A percentile compares a stretch with the other conserved stretches of the same genome.
These are phyloP conservation scores for Hemibagrus guttatus DNA, from an alignment of 2,797 vertebrate genomes.

Conservation along the genomic window DNA sequence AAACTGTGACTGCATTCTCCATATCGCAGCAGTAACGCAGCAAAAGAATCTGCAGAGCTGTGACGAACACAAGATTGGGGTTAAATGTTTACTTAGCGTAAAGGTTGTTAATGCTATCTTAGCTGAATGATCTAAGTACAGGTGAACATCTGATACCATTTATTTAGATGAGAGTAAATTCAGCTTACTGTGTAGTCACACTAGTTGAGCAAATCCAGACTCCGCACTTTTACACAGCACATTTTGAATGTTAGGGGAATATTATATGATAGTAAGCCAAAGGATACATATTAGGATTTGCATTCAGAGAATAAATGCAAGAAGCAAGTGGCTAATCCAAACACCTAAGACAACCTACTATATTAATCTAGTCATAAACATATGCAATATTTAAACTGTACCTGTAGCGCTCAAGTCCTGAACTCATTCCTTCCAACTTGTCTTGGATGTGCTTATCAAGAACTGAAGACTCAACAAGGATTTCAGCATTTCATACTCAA, in stretches of 20 bases:
- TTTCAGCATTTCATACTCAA: background rate
- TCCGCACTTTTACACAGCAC: background rate
- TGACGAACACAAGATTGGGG: constrained; percentile 22
- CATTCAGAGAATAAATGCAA: background rate
- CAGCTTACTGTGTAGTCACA: background rate
- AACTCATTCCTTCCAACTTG: background rate
- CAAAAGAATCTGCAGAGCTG: constrained; percentile 31
- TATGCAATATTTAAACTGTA: background rate
- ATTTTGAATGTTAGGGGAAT: background rate
- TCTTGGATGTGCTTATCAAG: background rate
- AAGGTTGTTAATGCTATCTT: constrained; percentile 13
- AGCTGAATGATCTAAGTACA: constrained; percentile 13
- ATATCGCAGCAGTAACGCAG: constrained; percentile 47
- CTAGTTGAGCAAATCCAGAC: background rate
- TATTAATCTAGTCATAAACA: background rate
- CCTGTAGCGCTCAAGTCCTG: background rate
- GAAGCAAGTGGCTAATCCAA: background rate
- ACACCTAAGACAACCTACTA: background rate
- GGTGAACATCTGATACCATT: background rate
- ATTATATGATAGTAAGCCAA: background rate
- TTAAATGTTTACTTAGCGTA: constrained; percentile 34
- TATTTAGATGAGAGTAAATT: background rate
- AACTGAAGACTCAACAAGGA: background rate
- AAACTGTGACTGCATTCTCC: constrained; percentile 41
- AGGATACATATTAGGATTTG: background rate